Base-by-base conservation (phyloP, 2,113 vertebrate species). In the Podarcis muralis region DNA sequence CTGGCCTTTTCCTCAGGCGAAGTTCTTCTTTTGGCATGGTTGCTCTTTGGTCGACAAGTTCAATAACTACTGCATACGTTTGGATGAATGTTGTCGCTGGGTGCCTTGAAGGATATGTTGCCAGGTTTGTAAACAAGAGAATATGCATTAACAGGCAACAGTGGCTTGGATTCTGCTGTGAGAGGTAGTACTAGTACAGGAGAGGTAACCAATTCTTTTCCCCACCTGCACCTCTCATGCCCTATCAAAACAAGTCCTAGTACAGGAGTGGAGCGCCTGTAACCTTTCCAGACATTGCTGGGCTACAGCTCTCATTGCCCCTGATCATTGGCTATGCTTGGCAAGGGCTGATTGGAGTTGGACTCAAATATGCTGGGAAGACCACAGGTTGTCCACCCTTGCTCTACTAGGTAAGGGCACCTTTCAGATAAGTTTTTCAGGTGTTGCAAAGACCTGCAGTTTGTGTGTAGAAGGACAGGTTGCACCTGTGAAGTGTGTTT, bases 81-180 rank as follows among this genome's bases (percentile, higher is more conserved):
- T 85, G 74, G 87, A 91, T 93, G 88, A 79, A 90, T 91, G 18
- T 53, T 57, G 74, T 80, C 77, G 53, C 37, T n/a, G 88, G 87
- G 43, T 84, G 87, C 83, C 90, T 92, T 43, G 81, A 59, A 66
- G 87, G 65, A 87, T 75, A n/a, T 62, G 18, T 9, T 32, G 37
- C 23, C 85, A 22, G 27, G 16, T 53, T 22, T 66, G 2, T 77
- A 77, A 92, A 83, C 59, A 68, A 68, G 86, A 86, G 11, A 37
- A 71, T 85, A 92, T 87, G 15, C 8, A 30, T n/a, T 81, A 25
- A 62, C 6, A 59, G 6, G n/a, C 30, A 57, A 37, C 48, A 40
- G 40, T 48, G 32, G 8, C 15, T 30, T 66, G 35, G 71, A 85
- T 35, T 15, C 13, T 0, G 8, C 27, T n/a, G 6, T 30, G 43